Base-by-base conservation (phyloP, 2,797 vertebrate genomes). In the Mycteria americana region DNA sequence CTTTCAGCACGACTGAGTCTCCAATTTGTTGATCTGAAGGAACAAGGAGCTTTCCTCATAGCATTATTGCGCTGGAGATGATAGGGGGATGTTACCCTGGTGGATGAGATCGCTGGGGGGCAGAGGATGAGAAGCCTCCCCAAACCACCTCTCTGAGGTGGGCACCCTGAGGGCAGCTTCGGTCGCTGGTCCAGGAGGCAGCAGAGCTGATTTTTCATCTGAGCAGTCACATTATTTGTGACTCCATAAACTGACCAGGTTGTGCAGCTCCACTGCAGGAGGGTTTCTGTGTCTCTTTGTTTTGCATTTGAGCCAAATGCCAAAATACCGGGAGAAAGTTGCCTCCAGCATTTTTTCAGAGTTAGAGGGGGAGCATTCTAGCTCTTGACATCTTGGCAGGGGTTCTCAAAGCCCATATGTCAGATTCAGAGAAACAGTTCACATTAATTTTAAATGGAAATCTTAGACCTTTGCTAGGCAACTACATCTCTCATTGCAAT, bases 371-470 rank as follows among this genome's bases (percentile, higher is more conserved):
- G 89, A 94, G 88, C 92, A 64, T 93, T 92, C 95, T 92, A 5
- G 90, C 96, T 95, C 91, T 77, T 89, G 94, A 93, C 92, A 96
- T 97, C 94, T 96, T 97, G 96, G 97, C 95, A 94, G 95, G 93
- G 94, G 41, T 85, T 95, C 95, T 85, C 90, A 70, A 19, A 95
- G 92, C 95, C 96, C 96, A 96, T 96, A 96, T 97, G 97, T 95
- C 96, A 95, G 80, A 91, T 56, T 70, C 39, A 85, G 90, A 60
- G 91, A 84, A 95, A 87, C 93, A 92, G 94, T 93, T 96, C 85
- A 95, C 93, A 93, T 97, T 97, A 85, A 95, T 97, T 97, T 97
- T 93, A 96, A 95, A 97, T 95, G 96, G 94, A 95, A 96, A 97
- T 96, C 92, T 70, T 70, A 95, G 96, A 95, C 97, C 94, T 96